Evolutionary conservation across 1,140 invertebrate genomes (phyloP).

Genomic region (Oncopeltus fasciatus): DNA sequence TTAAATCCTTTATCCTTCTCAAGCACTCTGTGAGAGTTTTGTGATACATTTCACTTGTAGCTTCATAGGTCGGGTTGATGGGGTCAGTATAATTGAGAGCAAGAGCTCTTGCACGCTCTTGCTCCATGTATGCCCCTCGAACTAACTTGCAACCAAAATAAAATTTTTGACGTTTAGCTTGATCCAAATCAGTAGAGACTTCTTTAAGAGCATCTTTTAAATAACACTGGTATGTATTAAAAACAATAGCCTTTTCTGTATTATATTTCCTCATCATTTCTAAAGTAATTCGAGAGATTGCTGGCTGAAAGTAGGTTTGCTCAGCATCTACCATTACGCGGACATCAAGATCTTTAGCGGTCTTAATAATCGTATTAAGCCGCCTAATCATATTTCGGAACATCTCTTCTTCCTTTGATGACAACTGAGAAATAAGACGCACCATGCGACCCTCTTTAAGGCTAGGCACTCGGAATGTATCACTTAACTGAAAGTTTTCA

Average conservation of each 20-base stretch:
- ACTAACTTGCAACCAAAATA: constrained; percentile 97
- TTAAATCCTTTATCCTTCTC: constrained; percentile 59
- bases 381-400: constrained; percentile 94
- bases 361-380: constrained; percentile 81
- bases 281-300: constrained; percentile 88
- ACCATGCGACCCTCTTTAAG: constrained; percentile 68
- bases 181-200: constrained; percentile 83
- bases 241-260: constrained; percentile 77
- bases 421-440: constrained; percentile 76
- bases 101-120: constrained; percentile 81
- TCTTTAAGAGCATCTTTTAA: constrained; percentile 80
- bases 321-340: constrained; percentile 98
- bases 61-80: constrained; percentile 79
- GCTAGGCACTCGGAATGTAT: constrained; percentile 86
- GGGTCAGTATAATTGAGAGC: constrained; percentile 88
- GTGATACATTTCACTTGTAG: constrained; percentile 84
- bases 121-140: constrained; percentile 91
- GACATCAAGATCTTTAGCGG: constrained; percentile 78
- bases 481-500: constrained; percentile 72
- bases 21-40: constrained; percentile 71
- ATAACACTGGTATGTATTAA: constrained; percentile 99
- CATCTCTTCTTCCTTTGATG: constrained; percentile 92
- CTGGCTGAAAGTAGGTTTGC: constrained; percentile 97
- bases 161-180: constrained; percentile 87
- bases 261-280: constrained; percentile 98